Conservation (phyloP, 2,797 vertebrate species). For the Argentina silus region DNA sequence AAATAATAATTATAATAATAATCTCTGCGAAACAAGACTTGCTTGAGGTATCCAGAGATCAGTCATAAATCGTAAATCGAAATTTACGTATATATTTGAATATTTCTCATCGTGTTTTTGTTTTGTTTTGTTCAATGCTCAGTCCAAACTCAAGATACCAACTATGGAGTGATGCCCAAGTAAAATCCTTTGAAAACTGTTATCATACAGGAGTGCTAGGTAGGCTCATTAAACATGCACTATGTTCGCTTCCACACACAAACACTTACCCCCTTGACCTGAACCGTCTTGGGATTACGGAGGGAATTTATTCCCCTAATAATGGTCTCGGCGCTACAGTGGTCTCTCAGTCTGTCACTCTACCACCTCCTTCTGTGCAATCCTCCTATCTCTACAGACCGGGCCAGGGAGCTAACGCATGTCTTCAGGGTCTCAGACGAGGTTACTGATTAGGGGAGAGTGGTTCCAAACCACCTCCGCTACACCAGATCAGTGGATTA, state of each 20-base stretch:
- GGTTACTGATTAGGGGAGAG: conserved; percentile 1
- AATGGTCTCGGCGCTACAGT: conserved; percentile 33
- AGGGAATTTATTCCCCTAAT: conserved; percentile 52
- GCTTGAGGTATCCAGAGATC: too few relatives aligned
- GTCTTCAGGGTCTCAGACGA: too few relatives aligned
- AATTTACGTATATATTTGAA: too few relatives aligned
- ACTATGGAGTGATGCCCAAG: conserved; percentile 15
- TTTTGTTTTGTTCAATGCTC: conserved; percentile 37
- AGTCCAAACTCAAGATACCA: conserved; percentile 35
- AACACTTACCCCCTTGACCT: conserved; percentile 44
- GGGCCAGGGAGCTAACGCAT: conserved; percentile 4
- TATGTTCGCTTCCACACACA: conserved; percentile 7
- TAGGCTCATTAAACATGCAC: background rate
- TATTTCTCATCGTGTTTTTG: conserved; percentile 27
- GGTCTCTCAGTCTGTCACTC: conserved; percentile 55
- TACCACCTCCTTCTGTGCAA: conserved; percentile 56
- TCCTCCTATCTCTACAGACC: conserved; percentile 58
- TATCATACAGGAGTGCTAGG: background rate
- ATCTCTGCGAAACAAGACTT: too few relatives aligned
- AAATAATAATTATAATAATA: too few relatives aligned
- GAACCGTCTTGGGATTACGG: conserved; percentile 35
- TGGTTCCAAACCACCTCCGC: background rate
- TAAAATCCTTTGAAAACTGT: background rate
- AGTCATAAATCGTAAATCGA: too few relatives aligned
- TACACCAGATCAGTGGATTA: conserved; percentile 54